Evolutionary conservation across 2,888 invertebrate genomes (phyloP).

Genomic region (Hartigia nigra): DNA sequence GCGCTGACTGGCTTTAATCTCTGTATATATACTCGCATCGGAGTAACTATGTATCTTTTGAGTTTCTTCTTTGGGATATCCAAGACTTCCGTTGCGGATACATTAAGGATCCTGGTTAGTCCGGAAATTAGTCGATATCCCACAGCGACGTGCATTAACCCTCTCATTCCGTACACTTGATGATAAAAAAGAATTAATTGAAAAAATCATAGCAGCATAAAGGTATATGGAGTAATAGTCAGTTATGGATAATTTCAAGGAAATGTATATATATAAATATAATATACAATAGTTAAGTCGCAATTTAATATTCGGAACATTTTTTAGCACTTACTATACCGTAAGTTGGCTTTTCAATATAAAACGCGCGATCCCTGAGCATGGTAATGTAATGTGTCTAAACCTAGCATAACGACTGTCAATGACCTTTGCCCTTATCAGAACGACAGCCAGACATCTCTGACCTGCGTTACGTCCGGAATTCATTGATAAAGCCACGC

Average conservation of each 20-base stretch:
- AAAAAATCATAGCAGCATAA: neutral
- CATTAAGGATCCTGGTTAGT: slow-evolving; percentile 6
- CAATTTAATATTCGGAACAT: neutral
- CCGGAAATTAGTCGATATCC: slow-evolving; percentile 51
- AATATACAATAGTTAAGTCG: neutral
- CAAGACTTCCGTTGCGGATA: neutral
- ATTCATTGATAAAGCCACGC: neutral
- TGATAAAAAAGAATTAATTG: neutral
- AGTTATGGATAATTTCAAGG: neutral
- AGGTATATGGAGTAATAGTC: neutral
- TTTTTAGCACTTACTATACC: neutral
- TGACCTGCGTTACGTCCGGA: neutral
- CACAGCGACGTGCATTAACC: slow-evolving; percentile 44
- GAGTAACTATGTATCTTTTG: neutral
- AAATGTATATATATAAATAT: too few species aligned
- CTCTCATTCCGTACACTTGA: neutral
- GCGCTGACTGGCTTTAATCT: neutral
- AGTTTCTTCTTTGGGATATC: neutral
- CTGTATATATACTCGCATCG: neutral
- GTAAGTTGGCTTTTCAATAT: neutral
- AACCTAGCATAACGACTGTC: neutral
- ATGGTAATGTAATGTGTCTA: neutral
- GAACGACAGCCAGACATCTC: neutral
- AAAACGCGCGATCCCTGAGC: neutral
- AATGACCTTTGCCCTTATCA: neutral